Percentiles rank a stretch among this genome's conserved stretches.
These are phyloP conservation scores for Laterallus jamaicensis DNA, from an alignment of 2,113 vertebrate species.

Conservation along the genomic window DNA sequence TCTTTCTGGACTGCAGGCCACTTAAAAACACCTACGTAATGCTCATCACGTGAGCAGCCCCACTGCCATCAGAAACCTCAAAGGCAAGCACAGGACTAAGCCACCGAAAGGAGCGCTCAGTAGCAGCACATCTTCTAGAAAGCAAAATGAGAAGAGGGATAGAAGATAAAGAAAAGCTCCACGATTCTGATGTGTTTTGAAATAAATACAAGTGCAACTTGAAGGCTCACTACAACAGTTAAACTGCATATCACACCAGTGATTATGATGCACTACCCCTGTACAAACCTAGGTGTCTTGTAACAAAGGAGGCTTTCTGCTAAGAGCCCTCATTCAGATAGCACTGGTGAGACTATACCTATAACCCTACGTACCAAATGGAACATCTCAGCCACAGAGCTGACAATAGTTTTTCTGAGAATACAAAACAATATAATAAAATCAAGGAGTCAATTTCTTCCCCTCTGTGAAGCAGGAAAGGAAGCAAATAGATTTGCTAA, in stretches of 20 bases:
- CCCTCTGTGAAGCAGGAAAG: background rate
- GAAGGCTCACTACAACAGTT: background rate
- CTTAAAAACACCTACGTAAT: background rate
- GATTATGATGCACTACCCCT: background rate
- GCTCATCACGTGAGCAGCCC: background rate
- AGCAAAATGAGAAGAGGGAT: background rate
- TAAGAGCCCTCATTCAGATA: background rate
- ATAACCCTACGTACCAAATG: background rate
- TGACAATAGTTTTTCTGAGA: background rate
- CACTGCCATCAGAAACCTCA: background rate
- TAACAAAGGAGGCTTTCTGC: background rate
- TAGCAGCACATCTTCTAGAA: background rate
- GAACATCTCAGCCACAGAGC: background rate
- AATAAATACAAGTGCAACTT: background rate
- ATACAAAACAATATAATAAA: background rate
- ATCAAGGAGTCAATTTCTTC: background rate
- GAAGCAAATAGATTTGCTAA: background rate
- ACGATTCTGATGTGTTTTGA: background rate
- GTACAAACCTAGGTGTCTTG: background rate
- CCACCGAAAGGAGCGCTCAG: background rate
- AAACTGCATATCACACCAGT: background rate
- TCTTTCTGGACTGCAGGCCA: background rate
- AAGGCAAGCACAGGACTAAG: background rate
- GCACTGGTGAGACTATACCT: background rate
- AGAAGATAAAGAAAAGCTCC: background rate